phyloP scores from a whole-genome alignment of 2,113 vertebrate species.

The Spea multiplicata region DNA sequence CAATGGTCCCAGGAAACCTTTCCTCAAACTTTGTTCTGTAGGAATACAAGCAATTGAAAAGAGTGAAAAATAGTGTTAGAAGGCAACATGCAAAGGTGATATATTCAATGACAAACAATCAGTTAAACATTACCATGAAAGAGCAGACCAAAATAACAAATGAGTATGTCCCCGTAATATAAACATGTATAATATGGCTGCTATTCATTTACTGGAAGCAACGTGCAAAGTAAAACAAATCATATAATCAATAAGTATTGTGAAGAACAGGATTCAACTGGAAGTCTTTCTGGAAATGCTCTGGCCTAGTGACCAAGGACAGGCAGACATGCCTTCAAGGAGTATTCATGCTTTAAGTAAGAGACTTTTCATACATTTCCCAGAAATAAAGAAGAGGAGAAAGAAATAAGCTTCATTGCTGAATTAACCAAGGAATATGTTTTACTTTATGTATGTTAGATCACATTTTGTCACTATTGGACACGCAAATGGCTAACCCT shows the following conservation, averaged over 20 bases:
- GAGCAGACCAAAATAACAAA: neutral
- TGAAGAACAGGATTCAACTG: neutral
- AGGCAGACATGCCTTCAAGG: neutral
- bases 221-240: too few species aligned
- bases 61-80: slow-evolving; percentile 29
- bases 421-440: too few species aligned
- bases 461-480: too few species aligned
- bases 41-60: slow-evolving; percentile 13
- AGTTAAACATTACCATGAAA: slow-evolving; percentile 23
- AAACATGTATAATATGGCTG: neutral
- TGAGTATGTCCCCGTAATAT: neutral
- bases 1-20: neutral
- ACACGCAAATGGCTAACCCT: too few species aligned
- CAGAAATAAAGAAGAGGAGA: neutral
- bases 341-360: neutral
- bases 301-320: neutral
- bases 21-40: neutral
- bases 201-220: too few species aligned
- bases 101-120: neutral
- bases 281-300: neutral
- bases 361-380: neutral
- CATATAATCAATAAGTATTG: neutral
- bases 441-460: too few species aligned
- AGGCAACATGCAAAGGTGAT: slow-evolving; percentile 11
- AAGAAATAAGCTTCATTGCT: neutral